Evolutionary conservation across 2,888 invertebrate genomes (phyloP), one percentile per base, ranked within the genome.

Genomic region (Leptodirus hochenwartii): DNA sequence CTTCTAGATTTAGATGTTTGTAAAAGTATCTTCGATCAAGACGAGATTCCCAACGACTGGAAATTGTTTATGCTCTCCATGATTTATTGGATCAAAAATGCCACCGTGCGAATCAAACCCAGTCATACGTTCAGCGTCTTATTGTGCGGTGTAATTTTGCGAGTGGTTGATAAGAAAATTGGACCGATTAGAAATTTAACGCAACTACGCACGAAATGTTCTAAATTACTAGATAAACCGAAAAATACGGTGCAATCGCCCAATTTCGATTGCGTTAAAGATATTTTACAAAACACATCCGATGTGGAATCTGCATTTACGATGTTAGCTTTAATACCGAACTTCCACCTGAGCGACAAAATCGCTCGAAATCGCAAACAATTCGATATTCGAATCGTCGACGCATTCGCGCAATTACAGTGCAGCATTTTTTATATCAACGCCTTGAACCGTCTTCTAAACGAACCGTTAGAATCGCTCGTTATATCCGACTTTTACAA

Each of bases 371-470:
- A 58, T 40, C 59, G 61, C 1, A 68, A 63, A 43, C 56, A 58
- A 33, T 76, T 64, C 49, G 63, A 69, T 40, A 43, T 53, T 2
- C 57, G 51, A 30, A 58, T 63, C 36, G 61, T 76, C 38, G 74
- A 77, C 41, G 53, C 54, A 4, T 73, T 71, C 47, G 66, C 73
- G 2, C 65, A 72, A 44, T 69, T 74, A 45, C 78, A 77, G 47
- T 66, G 63, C 50, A 66, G 67, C 42, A 47, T 74, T 20, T 53
- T 58, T 6, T 64, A 68, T 39, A 50, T 64, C 2, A 64, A 64
- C 40, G 54, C 65, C 41, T 51, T 84, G 6, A 82, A 82, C 54
- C 58, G 56, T 2, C 44, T 82, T 22, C 60, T 81, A 29, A 57
- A 62, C 32, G 58, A 52, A 33, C 73, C 74, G 0, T 69, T 68